Percentiles rank a stretch among this genome's conserved stretches.
Conservation (phyloP, 2,888 invertebrate genomes). For the Eremobia ochroleuca region DNA sequence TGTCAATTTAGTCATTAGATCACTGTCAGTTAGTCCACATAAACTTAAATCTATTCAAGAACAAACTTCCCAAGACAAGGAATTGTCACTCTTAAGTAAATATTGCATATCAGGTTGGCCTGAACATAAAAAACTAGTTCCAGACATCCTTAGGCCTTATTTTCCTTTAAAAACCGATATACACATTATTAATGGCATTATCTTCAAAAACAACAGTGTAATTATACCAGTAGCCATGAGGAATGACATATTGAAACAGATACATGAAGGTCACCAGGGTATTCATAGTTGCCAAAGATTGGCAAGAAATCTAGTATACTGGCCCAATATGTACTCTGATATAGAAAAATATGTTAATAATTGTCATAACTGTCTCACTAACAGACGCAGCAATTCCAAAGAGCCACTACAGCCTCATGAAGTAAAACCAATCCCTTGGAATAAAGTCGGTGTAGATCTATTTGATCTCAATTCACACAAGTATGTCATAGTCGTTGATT, state of each 20-base stretch:
- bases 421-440: slow-evolving; percentile 2
- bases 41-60: no score
- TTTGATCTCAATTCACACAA: slow-evolving; percentile 6
- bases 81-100: no score
- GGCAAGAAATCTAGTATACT: slow-evolving; percentile 1
- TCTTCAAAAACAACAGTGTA: slow-evolving; percentile 4
- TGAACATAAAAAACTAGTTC: background rate
- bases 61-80: no score
- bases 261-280: background rate
- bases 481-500: background rate
- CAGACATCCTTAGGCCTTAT: background rate
- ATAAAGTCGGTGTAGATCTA: background rate
- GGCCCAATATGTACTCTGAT: slow-evolving; percentile 1
- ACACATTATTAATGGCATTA: no score
- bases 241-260: slow-evolving; percentile 4
- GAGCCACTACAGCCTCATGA: background rate
- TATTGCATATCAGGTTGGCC: no score
- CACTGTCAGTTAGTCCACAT: no score
- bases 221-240: background rate
- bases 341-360: slow-evolving; percentile 5
- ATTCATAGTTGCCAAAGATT: slow-evolving; percentile 12
- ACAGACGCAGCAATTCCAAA: background rate
- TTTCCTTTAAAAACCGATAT: no score
- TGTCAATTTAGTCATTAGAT: no score
- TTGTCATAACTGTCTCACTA: background rate